Base-by-base conservation (phyloP, 1,140 invertebrate species). In the Drosophila parvula region DNA sequence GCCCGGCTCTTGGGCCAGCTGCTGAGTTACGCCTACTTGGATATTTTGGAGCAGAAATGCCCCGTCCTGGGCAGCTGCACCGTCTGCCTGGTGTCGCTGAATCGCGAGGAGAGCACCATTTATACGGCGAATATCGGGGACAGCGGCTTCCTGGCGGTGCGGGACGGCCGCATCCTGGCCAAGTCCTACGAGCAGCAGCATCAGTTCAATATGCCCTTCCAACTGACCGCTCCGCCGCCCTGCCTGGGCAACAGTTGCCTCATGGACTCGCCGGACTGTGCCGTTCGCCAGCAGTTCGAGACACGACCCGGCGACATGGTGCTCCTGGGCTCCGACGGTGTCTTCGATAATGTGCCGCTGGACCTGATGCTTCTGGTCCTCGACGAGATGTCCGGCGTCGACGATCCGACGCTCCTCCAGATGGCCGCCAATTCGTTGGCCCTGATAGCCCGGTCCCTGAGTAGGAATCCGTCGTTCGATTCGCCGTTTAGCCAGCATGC, bases 131-230 rank as follows among this genome's bases (percentile, higher is more conserved):
- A 99, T 93, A 97, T 99, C 60, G 98, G 98, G 4, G 98, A 99
- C 92, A 99, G 98, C 90, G 98, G 98, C 5, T 99, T 98, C 92
- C 95, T 99, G 92, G 95, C 99, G 30, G 96, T 99, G 32, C 94
- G 98, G 3, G 22, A 22, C 22, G 22, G 22, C 22, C 3, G 22
- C 22, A 22, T 14, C 94, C 95, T 16, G 96, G 96, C 2, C 93
- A 95, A 74, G 95, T 98, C 97, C 0, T 95, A 96, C 77, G 98
- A 99, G 92, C 98, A 99, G 92, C 97, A 98, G 81, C 98, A 99
- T 92, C 98, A 98, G 91, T 99, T 99, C 92, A 99, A 99, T 93
- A 98, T 98, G 14, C 98, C 98, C 2, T 99, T 97, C 93, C 98
- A 99, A 92, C 94, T 99, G 67, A 96, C 97, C 47, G 93, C 98